A percentile compares a stretch with the other conserved stretches of the same genome.
Evolutionary conservation across 2,797 vertebrate species (phyloP).

Genomic region (Chrysocyon brachyurus): DNA sequence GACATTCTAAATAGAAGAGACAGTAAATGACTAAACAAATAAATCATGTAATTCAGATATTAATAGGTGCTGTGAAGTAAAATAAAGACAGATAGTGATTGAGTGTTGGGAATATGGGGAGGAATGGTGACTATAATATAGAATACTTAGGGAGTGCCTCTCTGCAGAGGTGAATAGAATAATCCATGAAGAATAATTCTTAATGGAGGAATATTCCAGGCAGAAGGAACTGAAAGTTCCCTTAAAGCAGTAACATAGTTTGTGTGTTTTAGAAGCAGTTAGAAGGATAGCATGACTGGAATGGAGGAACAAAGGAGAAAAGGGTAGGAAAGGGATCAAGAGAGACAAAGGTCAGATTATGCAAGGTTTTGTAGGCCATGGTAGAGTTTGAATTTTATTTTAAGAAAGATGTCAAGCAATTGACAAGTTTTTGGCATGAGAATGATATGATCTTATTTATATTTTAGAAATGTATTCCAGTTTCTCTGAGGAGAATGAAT

Average conservation of each 20-base stretch:
- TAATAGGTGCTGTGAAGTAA: neutral
- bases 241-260: neutral
- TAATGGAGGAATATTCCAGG: neutral
- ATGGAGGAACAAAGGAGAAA: neutral
- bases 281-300: neutral
- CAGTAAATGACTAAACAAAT: neutral
- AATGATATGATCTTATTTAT: neutral
- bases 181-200: neutral
- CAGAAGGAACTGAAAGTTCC: neutral
- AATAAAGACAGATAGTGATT: neutral
- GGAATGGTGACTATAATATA: neutral
- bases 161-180: neutral
- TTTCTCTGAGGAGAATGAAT: neutral
- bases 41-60: neutral
- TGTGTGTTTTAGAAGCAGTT: neutral
- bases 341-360: neutral
- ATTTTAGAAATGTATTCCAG: neutral
- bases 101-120: neutral
- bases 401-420: neutral
- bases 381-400: neutral
- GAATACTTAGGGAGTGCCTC: neutral
- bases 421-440: neutral
- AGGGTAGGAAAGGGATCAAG: neutral
- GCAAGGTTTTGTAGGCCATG: neutral
- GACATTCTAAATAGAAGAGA: neutral